phyloP scores from a whole-genome alignment of 2,888 invertebrate genomes.

The Tipula vernalis region DNA sequence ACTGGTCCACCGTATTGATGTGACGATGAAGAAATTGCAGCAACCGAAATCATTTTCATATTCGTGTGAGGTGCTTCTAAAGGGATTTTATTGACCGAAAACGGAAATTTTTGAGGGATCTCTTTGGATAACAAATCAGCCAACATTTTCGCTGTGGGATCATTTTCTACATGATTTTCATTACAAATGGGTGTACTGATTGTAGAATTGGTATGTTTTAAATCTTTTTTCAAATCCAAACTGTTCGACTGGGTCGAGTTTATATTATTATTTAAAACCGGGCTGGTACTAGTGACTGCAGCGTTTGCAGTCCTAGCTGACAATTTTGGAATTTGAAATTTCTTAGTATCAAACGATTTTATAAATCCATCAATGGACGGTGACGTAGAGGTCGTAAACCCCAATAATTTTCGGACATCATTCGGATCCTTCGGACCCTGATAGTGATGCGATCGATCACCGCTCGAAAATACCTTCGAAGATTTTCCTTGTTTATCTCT shows the following conservation, averaged over 20 bases:
- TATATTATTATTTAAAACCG: background rate
- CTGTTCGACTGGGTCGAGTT: background rate
- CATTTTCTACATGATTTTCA: background rate
- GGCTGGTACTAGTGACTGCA: background rate
- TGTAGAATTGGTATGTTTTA: background rate
- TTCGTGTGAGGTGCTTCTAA: background rate
- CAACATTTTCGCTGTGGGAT: conserved; percentile 11
- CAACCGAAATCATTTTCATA: background rate
- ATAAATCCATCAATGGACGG: conserved; percentile 59
- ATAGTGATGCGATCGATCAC: background rate
- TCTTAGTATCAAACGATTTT: conserved; percentile 59
- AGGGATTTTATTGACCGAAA: conserved; percentile 10
- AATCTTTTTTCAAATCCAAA: conserved; percentile 15
- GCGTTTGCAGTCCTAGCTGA: conserved; percentile 39
- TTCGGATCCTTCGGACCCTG: conserved; percentile 19
- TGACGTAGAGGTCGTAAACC: conserved; percentile 36
- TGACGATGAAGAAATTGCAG: background rate
- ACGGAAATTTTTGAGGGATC: conserved; percentile 13
- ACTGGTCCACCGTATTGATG: background rate
- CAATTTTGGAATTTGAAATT: conserved; percentile 79
- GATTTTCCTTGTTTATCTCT: conserved; percentile 15
- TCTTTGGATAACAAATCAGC: conserved; percentile 14
- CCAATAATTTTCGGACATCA: conserved; percentile 41
- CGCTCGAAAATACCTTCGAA: background rate
- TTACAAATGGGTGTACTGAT: background rate